Evolutionary conservation across 2,888 invertebrate genomes (phyloP), one percentile per base, ranked within the genome.

Genomic region (Rhyacophila evoluta): DNA sequence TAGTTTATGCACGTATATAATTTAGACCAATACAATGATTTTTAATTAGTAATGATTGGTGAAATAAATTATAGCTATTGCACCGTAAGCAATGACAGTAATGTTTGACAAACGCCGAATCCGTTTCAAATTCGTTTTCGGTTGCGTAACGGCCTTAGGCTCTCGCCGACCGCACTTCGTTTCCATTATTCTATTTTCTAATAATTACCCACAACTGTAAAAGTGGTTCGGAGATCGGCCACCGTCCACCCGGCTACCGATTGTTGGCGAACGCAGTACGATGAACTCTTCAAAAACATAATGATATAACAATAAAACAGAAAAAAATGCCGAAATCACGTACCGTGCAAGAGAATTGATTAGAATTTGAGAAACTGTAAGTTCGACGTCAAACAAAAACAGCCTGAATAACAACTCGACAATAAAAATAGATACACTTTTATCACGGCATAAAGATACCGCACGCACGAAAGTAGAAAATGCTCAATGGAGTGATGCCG

Each of bases 331-430:
- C 12, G 25, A 55, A 55, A 55, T 25, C 55, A 19, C 8, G 25
- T 19, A 55, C 55, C 55, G 55, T 55, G 55, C 15, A 55, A 55
- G 29, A 19, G 25, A 55, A 55, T 55, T 55, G 55, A 55, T 55
- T 55, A 55, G 55, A 55, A 55, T 55, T 55, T 55, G 10, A 10
- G 55, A 55, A 55, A 55, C 55, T 55, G 55, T 55, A 19, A 55
- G 55, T 55, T 55, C 15, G 10, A 55, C 25, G 19, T 55, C 55
- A 55, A 55, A 55, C 55, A 55, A 55, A 55, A 55, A 55, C 25
- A 19, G 25, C 19, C 15, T 55, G 19, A 6, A 12, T 19, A 55
- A 55, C 55, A 55, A 55, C 55, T 15, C 19, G 55, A 25, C 55
- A 19, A 55, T 55, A 55, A 55, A 55, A 8, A 8, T 33, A 55